phyloP scores from a whole-genome alignment of 1,140 invertebrate genomes.

The Eupristina koningsbergeri region DNA sequence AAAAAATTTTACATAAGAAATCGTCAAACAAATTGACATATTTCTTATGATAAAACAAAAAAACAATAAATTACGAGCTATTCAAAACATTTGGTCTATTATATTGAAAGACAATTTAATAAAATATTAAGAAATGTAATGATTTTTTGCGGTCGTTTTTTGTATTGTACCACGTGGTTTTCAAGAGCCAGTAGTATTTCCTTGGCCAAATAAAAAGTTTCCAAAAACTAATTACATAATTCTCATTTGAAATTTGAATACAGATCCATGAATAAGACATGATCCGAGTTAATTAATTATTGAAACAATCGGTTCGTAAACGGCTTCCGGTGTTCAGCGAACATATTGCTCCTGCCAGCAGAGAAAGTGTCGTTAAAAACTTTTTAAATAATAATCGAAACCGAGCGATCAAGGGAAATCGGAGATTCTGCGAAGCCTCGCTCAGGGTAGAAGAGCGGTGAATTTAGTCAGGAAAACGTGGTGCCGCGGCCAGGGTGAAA shows the following conservation, averaged over 20 bases:
- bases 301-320: neutral
- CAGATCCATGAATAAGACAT: too few species aligned
- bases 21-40: too few species aligned
- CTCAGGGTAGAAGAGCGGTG: too few species aligned
- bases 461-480: slow-evolving; percentile 12
- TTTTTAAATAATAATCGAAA: neutral
- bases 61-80: too few species aligned
- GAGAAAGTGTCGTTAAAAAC: neutral
- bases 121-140: too few species aligned
- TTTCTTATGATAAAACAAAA: too few species aligned
- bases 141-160: too few species aligned
- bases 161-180: neutral
- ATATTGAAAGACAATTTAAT: too few species aligned
- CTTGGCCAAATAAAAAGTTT: neutral
- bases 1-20: too few species aligned
- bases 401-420: too few species aligned
- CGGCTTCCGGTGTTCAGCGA: neutral
- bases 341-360: neutral
- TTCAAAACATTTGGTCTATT: too few species aligned
- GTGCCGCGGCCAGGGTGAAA: neutral
- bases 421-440: too few species aligned
- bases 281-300: neutral
- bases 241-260: neutral
- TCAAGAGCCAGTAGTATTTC: neutral
- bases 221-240: neutral